Base-by-base conservation (phyloP, 2,113 vertebrate species). In the Tachuris rubrigastra region DNA sequence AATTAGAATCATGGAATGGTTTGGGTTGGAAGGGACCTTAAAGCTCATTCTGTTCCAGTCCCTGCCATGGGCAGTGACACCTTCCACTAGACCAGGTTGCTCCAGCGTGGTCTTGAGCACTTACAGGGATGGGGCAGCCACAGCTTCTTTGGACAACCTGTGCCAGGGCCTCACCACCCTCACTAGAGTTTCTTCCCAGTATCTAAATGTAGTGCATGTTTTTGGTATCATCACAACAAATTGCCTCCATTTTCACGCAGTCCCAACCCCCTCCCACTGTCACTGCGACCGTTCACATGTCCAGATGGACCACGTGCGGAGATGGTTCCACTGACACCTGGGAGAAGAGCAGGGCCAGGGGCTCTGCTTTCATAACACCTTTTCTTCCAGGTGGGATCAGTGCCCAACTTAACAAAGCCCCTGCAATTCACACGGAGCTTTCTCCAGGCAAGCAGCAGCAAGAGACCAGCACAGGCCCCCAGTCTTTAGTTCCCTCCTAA, bases 391-490 rank as follows among this genome's bases (percentile, higher is more conserved):
- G 16, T 8, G 20, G 46, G 55, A 39, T 23, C 0, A 0, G 3
- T 23, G 55, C 4, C 9, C 87, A 31, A 60, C 63, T 24, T 8
- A 14, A 4, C 53, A 33, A 7, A 67, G 56, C 39, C 37, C 65
- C 60, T 24, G 76, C n/a, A 3, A 1, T 31, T 25, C 4, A 1
- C n/a, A 4, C 1, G 3, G 68, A 59, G 42, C 87, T 35, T 46
- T 65, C n/a, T 53, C 39, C 62, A 12, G 71, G 58, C 52, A 0
- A 27, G 69, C 80, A 75, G 63, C 1, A 2, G 25, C 42, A 25
- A 10, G 82, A 72, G 85, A 74, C 89, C 69, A 95, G 93, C 92
- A 75, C 65, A 47, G 39, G 78, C 88, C 86, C 91, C 87, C 71
- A 63, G 94, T 60, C 89, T 13, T 87, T 30, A 44, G 78, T 62